phyloP scores from a whole-genome alignment of 2,888 invertebrate genomes.

The Hyalella azteca region DNA sequence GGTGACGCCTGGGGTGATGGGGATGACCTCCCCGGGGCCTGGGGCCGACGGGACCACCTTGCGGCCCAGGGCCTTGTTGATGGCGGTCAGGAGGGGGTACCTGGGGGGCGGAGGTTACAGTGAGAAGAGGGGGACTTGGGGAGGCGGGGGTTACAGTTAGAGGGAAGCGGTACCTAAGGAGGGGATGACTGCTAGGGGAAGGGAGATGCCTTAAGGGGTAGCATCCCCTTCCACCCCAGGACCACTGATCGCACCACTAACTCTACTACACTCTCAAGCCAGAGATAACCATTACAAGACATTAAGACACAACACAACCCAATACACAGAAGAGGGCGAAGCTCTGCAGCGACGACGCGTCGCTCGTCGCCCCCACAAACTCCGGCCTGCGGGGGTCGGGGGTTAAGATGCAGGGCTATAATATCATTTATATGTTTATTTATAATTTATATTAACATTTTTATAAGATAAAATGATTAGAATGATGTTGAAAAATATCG shows the following conservation, averaged over 20 bases:
- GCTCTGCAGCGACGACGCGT: conserved; percentile 1
- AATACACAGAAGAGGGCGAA: neutral
- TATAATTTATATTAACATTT: neutral
- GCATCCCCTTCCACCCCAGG: too few relatives aligned
- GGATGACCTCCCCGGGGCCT: neutral
- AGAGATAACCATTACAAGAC: too few relatives aligned
- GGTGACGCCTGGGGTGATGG: neutral
- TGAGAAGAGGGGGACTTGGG: neutral
- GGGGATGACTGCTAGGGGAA: neutral
- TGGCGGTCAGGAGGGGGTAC: conserved; percentile 9
- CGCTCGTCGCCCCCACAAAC: neutral
- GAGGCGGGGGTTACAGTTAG: neutral
- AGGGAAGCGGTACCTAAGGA: too few relatives aligned
- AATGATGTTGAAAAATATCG: too few relatives aligned
- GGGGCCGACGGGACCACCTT: neutral
- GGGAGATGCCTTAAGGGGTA: too few relatives aligned
- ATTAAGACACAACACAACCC: neutral
- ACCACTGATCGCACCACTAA: too few relatives aligned
- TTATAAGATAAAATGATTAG: neutral
- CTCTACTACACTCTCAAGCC: too few relatives aligned
- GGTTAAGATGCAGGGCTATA: too few relatives aligned
- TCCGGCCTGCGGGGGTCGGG: neutral
- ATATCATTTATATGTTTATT: neutral
- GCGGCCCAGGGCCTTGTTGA: conserved; percentile 5
- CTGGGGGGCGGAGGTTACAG: neutral